Percentiles rank a stretch among this genome's conserved stretches.
Evolutionary conservation across 2,888 invertebrate species (phyloP).

Genomic region (Eupithecia dodoneata): DNA sequence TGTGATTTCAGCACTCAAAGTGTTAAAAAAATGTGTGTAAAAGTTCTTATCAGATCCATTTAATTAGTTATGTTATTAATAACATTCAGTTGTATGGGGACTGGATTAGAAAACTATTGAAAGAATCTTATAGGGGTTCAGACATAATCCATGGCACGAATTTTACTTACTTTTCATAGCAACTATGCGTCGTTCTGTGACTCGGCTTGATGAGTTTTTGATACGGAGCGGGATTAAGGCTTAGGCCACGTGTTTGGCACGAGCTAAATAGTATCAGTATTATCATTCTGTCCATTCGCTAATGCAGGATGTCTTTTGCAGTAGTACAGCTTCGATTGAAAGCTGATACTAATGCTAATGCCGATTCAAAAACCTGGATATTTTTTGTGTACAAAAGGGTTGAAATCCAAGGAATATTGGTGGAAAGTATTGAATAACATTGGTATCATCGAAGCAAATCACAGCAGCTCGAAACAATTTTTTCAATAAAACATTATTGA

Average conservation of each 20-base stretch:
- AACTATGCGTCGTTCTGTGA: constrained; percentile 11
- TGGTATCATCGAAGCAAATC: no score
- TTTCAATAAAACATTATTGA: no score
- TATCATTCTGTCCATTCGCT: constrained; percentile 24
- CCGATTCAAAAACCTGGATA: no score
- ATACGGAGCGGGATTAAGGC: constrained; percentile 24
- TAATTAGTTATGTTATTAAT: constrained; percentile 59
- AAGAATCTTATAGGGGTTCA: constrained; percentile 69
- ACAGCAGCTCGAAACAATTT: no score
- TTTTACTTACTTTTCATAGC: constrained; percentile 6
- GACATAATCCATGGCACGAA: constrained; percentile 36
- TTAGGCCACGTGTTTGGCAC: constrained; percentile 24
- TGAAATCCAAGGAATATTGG: no score
- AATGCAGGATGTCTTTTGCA: not conserved
- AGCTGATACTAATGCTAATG: not conserved
- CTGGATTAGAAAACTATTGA: constrained; percentile 69
- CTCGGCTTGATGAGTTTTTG: constrained; percentile 32
- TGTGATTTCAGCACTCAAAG: no score
- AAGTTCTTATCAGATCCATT: not conserved
- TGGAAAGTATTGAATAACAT: no score
- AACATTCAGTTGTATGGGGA: constrained; percentile 58
- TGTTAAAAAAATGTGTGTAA: constrained; percentile 41
- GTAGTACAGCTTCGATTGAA: not conserved
- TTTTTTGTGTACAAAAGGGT: no score
- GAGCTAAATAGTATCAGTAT: constrained; percentile 33